Evolutionary conservation across 1,140 invertebrate species (phyloP), one percentile per base, ranked within the genome.

Genomic region (Fopius arisanus): DNA sequence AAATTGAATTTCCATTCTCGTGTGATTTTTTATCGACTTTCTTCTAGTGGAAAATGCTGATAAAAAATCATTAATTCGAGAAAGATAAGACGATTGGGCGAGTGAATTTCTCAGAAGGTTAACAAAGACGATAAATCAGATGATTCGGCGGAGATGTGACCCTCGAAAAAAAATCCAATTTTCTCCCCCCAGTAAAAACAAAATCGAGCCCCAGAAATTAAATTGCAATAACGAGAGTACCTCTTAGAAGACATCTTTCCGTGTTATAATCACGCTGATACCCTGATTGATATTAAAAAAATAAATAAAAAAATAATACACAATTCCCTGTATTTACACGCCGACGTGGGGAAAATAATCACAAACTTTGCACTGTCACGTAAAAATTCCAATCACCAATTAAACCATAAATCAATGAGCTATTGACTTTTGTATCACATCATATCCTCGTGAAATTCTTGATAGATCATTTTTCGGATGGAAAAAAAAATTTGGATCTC

Each of bases 211-310:
- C 28, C 12, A n/a, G 54, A 28, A 67, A 78, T 79, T 80, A 63
- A 78, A 70, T 78, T 48, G 2, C 67, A 67, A 28, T 5, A 67
- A 12, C 6, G 10, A 70, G 54, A 23, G 76, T 86, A 87, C 87
- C 86, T 88, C 77, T 88, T 88, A 75, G 86, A 88, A 83, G 87
- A 88, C 87, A 88, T 88, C 80, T 86, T 88, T 79, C 79, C 80
- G 79, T 81, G 77, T 81, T 77, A 73, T 76, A 80, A 77, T 76
- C 78, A 71, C 69, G 54, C 33, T 62, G 63, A 7, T 77, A 76
- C 54, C 59, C 74, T 73, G 77, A 77, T 23, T 3, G 14, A 4
- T 3, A 19, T 59, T 7, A 59, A 59, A 59, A 26, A 23, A 23
- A 23, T 26, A 4, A 65, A 29, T 77, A 77, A 79, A 77, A 77